Base-by-base conservation (phyloP, 2,888 invertebrate species). In the Ethmia dodecea region DNA sequence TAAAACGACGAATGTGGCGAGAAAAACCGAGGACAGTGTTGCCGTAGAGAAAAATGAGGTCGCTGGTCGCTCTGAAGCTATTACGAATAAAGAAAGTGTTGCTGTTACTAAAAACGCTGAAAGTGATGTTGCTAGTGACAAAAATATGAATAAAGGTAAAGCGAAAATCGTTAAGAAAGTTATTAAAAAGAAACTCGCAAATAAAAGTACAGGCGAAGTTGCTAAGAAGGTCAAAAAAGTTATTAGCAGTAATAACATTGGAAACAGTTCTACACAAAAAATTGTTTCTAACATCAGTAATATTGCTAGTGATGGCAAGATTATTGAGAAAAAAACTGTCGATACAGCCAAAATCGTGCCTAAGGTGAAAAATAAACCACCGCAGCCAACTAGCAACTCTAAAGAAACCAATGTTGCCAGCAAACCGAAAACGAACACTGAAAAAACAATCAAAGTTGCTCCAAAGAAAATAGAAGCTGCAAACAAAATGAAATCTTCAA, bases 11-110 rank as follows among this genome's bases (percentile, higher is more conserved):
- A 22, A n/a, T 22, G 22, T 22, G 22, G 22, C 22, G 22, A 22
- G n/a, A n/a, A n/a, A n/a, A n/a, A n/a, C n/a, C 22, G 9, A 9
- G 22, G n/a, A 22, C 1, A n/a, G 22, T 22, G 22, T 22, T 22
- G 9, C 22, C 22, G n/a, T n/a, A 22, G 1, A 8, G 8, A 22
- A 22, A n/a, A 38, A 29, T 25, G 34, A 28, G 29, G 18, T 13
- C 9, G 32, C 20, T 13, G 33, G 28, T 28, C 24, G 13, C 13
- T 35, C 36, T 5, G 42, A 30, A 33, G 33, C 37, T 41, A 30
- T 3, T 28, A 24, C 30, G 13, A 26, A 28, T 30, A 29, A 32
- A 28, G 29, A 16, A 36, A 6, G 9, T 12, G 26, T 5, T 31
- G 33, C 34, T 28, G 43, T 35, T 10, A 32, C 22, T 11, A 37